Evolutionary conservation across 2,113 vertebrate species (phyloP), one percentile per base, ranked within the genome.

Genomic region (Halichoerus grypus): DNA sequence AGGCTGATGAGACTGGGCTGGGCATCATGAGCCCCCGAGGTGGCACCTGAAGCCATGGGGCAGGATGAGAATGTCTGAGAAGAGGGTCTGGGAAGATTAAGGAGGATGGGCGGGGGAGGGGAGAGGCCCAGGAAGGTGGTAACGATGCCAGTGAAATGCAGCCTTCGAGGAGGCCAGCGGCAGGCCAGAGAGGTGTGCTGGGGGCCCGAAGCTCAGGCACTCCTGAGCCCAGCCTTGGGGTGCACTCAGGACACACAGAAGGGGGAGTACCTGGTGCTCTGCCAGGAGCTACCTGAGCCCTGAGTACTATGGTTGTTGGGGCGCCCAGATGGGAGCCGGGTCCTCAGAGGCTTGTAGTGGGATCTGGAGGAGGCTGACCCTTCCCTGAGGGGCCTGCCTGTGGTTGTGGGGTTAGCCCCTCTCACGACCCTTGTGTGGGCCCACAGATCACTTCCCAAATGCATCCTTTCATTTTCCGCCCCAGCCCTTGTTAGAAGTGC

Each of bases 381-480:
- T 92, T 28, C 46, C 22, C 46, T 0, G 2, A 14, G n/a, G 21
- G 39, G 28, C 61, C 63, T 9, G 55, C 57, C n/a, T 42, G 6
- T 28, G 24, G 51, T 65, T 67, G 2, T 24, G 22, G 24, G 16
- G 55, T 26, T 72, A 65, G 88, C 16, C 11, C 67, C 31, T 57
- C 51, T 36, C 12, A 67, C 0, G 0, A 18, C 22, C 39, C 22
- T 77, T 69, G 61, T 39, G 21, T 7, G 5, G 55, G 39, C 39
- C 85, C 36, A 16, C 0, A 2, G 49, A 49, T 85, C 53, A 59
- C 42, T 85, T 69, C 67, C 33, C 33, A 67, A 10, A 67, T 49
- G 36, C 2, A 0, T 55, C 59, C 33, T 39, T 7, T 57, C 0
- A 0, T 46, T 63, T 72, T 65, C 69, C 18, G n/a, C 22, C 0